Conservation (phyloP, 2,113 vertebrate genomes). For the Dasyurus viverrinus region DNA sequence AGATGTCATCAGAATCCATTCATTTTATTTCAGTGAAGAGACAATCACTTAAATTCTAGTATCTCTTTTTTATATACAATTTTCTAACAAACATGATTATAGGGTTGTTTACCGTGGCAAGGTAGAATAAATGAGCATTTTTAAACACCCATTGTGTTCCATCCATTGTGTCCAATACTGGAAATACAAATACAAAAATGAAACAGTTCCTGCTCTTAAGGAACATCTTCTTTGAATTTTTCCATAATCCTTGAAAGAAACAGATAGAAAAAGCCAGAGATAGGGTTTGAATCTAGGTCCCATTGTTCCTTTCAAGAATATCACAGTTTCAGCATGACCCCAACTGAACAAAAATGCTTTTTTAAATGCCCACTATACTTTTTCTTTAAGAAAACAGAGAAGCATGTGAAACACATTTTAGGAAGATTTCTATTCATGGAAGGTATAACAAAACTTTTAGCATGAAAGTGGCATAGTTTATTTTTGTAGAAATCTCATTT, state of each 20-base stretch:
- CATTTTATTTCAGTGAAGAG: constrained; percentile 25
- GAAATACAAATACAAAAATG: not conserved
- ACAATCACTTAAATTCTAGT: not conserved
- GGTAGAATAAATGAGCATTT: not conserved
- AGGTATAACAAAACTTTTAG: not conserved
- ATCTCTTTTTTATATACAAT: not conserved
- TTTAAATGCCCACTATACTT: no score
- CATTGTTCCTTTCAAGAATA: not conserved
- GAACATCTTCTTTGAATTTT: not conserved
- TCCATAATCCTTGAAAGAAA: not conserved
- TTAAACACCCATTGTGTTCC: not conserved
- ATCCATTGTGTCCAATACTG: not conserved
- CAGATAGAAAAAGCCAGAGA: not conserved
- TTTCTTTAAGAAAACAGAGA: not conserved
- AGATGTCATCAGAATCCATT: not conserved
- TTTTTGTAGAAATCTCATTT: constrained; percentile 17
- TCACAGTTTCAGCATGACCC: not conserved
- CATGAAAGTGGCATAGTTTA: constrained; percentile 12
- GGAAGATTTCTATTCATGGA: not conserved
- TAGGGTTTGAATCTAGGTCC: not conserved
- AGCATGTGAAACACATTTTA: not conserved
- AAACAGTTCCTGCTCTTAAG: not conserved
- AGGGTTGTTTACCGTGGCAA: not conserved
- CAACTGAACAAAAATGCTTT: no score
- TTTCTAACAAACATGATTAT: constrained; percentile 17